phyloP scores from a whole-genome alignment of 2,888 invertebrate genomes.

The Parapristionchus giblindavisi region DNA sequence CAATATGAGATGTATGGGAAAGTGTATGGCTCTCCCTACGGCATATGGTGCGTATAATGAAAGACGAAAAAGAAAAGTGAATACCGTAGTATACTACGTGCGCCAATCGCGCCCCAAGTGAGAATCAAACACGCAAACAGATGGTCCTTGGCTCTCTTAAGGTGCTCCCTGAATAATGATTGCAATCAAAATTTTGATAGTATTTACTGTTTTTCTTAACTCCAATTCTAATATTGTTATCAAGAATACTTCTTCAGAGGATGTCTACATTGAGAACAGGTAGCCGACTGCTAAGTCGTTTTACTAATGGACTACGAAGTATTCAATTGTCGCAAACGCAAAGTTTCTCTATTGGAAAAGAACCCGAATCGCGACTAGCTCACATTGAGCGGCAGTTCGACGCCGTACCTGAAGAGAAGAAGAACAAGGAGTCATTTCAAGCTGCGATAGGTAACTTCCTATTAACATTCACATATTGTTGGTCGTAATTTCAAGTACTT shows the following conservation, averaged over 20 bases:
- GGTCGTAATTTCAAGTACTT: too few species aligned
- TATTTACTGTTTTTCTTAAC: too few species aligned
- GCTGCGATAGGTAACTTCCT: slow-evolving; percentile 64
- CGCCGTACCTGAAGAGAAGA: slow-evolving; percentile 50
- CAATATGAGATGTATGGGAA: slow-evolving; percentile 14
- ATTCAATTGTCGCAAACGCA: too few species aligned
- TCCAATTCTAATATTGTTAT: too few species aligned
- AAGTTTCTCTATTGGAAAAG: too few species aligned
- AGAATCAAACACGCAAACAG: not conserved
- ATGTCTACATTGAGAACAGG: too few species aligned
- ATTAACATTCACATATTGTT: too few species aligned
- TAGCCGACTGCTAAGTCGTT: too few species aligned
- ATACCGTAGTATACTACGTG: slow-evolving; percentile 4
- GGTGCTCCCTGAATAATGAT: not conserved
- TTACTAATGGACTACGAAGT: too few species aligned
- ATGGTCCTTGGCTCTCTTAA: not conserved
- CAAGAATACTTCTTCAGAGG: too few species aligned
- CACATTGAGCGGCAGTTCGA: slow-evolving; percentile 64
- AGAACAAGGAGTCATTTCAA: slow-evolving; percentile 62
- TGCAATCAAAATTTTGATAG: not conserved
- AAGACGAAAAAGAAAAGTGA: not conserved
- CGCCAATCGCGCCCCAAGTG: too few species aligned
- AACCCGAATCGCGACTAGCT: slow-evolving; percentile 46
- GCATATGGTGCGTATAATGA: not conserved
- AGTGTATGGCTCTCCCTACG: not conserved